Evolutionary conservation across 2,113 vertebrate genomes (phyloP).

Genomic region (Daboia siamensis): DNA sequence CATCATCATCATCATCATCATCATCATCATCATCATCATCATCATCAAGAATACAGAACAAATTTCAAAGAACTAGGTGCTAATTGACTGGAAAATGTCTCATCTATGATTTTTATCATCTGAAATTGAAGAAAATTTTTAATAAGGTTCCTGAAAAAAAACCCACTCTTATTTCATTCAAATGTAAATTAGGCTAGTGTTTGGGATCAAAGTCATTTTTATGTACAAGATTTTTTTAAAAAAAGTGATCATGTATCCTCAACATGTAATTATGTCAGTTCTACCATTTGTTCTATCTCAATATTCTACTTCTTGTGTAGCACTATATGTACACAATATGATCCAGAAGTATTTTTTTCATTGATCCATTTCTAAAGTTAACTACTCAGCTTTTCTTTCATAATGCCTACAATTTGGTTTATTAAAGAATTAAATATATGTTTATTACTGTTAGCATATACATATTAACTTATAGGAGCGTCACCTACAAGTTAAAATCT

Average conservation of each 20-base stretch:
- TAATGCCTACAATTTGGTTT: background rate
- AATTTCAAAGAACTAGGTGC: too few species aligned
- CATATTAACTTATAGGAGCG: background rate
- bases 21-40: too few species aligned
- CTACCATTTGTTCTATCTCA: background rate
- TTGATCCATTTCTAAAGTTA: background rate
- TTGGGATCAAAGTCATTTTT: background rate
- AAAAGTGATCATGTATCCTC: background rate
- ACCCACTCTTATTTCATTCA: too few species aligned
- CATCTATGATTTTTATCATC: too few species aligned
- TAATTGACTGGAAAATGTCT: too few species aligned
- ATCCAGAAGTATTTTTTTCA: background rate
- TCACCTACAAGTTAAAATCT: background rate
- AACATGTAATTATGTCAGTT: background rate
- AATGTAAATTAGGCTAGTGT: too few species aligned
- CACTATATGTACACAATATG: background rate
- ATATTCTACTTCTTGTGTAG: background rate
- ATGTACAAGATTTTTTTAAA: background rate
- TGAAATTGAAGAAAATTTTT: too few species aligned
- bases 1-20: too few species aligned
- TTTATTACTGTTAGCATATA: background rate
- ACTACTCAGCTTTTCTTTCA: background rate
- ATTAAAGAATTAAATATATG: background rate
- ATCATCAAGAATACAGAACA: too few species aligned
- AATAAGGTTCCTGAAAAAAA: too few species aligned